Base-by-base conservation (phyloP, 92 coral and sea anemone genomes). In the Porites lobata region DNA sequence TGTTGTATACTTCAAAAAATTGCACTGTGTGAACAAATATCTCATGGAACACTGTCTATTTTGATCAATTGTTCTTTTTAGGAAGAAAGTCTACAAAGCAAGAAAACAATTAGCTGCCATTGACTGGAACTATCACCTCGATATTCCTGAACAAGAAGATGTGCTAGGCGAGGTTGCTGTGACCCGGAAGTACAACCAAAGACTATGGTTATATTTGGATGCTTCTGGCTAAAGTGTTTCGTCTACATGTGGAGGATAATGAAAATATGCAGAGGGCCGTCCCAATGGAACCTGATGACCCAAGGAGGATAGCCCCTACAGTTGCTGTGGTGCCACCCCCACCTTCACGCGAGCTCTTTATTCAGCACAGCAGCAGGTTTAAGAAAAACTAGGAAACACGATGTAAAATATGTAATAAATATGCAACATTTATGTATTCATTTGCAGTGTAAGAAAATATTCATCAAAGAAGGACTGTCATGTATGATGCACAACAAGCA, bases 111-210 rank as follows among this genome's bases (percentile, higher is more conserved):
- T 85, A 0, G 83, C 90, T 10, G 93, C 90, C 4, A 79, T 85
- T 6, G 93, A 90, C 59, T 90, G 93, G 90, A 90, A 90, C 61
- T 90, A 56, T 65, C 93, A 90, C 72, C 14, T 80, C 0, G 38
- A 90, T 22, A 58, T 80, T 20, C 90, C 93, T 50, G 51, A 51
- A 7, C 66, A 66, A 6, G 75, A 54, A 10, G 67, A 75, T 15
- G 76, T n/a, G 17, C 65, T 75, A 6, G 90, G 88, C 0, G 91
- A 91, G 69, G 65, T 52, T 22, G 38, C 51, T 6, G 75, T 80
- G 7, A 80, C 88, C 50, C 56, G 83, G 32, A 91, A 86, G 56
- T 91, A 86, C 80, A 91, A 91, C 79, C 87, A 71, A 86, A 66
- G 90, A 83, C 17, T 90, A 90, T 43, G 79, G 75, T 6, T 90